Evolutionary conservation across 2,797 vertebrate species (phyloP), one percentile per base, ranked within the genome.

Genomic region (Pampus argenteus): DNA sequence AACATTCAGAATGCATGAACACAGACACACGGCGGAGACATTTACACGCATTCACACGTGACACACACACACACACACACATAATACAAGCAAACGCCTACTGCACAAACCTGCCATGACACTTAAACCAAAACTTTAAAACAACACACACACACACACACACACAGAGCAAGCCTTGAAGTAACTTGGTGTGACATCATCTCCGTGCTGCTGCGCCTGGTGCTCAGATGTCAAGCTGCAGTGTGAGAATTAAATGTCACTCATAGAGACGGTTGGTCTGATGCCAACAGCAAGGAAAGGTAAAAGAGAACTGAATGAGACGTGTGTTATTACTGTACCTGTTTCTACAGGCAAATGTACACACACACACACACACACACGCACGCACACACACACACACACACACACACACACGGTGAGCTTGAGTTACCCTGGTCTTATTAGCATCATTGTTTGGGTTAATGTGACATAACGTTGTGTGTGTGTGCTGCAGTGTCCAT

Each of bases 121-220:
- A 1, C 64, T 77, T 47, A 56, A 66, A 79, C 60, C 55, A 60
- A 72, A 70, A 71, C 70, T 64, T 82, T 57, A 51, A 47, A 45
- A 40, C 49, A 26, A 34, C 40, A n/a, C 28, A 15, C 61, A 7
- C 25, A 49, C 64, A 58, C 45, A 57, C 77, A 74, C 59, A 29
- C 60, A 56, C 42, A 76, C 78, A 73, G 54, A 64, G 23, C 25
- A 9, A 65, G 68, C 38, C 29, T 68, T 79, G 63, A 86, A 84
- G 72, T 78, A 81, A 78, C 62, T 84, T 74, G 25, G 58, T 58
- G 65, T 84, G 79, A 89, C 81, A 81, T 84, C 86, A 87, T 78
- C 42, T 82, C 31, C 6, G 47, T 26, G 47, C 76, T 76, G 67
- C 70, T 67, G 51, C 0, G 56, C 38, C 64, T 82, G 64, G 58